Evolutionary conservation across 2,113 vertebrate species (phyloP).

Genomic region (Pholis gunnellus): DNA sequence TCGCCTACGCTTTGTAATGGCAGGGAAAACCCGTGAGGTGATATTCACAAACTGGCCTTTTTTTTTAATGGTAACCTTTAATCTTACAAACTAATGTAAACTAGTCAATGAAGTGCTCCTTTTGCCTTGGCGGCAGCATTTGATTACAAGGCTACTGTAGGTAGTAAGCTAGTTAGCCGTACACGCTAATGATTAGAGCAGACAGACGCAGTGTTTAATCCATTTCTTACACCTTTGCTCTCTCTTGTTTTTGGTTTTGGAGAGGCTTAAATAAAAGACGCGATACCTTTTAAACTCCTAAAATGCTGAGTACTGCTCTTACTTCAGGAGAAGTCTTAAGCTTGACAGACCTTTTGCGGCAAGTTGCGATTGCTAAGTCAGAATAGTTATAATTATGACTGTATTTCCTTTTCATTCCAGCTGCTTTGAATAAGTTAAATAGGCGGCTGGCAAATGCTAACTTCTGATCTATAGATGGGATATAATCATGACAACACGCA

Average conservation of each 20-base stretch:
- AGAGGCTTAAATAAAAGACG: neutral
- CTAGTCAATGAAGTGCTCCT: neutral
- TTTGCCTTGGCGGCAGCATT: neutral
- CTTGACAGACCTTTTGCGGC: neutral
- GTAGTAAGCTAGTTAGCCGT: neutral
- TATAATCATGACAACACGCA: slow-evolving; percentile 46
- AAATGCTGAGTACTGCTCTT: neutral
- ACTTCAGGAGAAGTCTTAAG: neutral
- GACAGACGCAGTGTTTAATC: neutral
- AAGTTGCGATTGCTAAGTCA: neutral
- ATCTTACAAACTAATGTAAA: neutral
- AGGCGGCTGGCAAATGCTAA: neutral
- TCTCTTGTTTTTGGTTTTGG: neutral
- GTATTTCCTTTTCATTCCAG: slow-evolving; percentile 8
- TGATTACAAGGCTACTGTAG: neutral
- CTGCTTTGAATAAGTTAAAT: slow-evolving; percentile 7
- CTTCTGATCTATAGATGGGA: slow-evolving; percentile 35
- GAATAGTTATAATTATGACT: neutral
- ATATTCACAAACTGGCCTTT: too few species aligned
- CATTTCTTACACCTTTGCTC: neutral
- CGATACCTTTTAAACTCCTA: neutral
- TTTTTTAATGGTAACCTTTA: neutral
- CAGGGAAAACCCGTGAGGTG: too few species aligned
- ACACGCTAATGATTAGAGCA: neutral
- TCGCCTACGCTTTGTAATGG: neutral